Conservation (phyloP, 2,797 vertebrate genomes). For the Choloepus didactylus region DNA sequence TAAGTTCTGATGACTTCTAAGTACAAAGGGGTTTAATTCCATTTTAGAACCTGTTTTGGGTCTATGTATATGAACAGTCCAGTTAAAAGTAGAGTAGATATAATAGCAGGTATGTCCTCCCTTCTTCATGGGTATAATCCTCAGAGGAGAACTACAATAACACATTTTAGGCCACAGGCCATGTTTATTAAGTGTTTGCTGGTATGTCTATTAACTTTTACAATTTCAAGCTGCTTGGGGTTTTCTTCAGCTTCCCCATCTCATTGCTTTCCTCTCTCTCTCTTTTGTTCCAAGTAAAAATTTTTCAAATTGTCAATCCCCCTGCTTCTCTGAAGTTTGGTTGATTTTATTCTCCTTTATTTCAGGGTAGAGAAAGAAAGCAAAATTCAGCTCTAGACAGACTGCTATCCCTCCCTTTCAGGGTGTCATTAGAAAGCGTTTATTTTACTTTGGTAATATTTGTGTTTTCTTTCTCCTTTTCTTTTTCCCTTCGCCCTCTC, state of each 20-base stretch:
- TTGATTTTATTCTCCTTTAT: not conserved
- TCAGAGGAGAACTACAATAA: conserved; percentile 15
- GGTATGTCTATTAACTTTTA: conserved; percentile 42
- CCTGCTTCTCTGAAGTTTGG: not conserved
- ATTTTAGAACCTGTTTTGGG: conserved; percentile 1
- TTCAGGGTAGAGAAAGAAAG: conserved; percentile 39
- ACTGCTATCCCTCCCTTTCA: not conserved
- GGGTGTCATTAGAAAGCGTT: not conserved
- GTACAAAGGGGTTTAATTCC: not conserved
- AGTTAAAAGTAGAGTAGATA: not conserved
- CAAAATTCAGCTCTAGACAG: not conserved
- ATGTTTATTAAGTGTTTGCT: conserved; percentile 23
- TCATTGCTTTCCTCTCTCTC: not conserved
- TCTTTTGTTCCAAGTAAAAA: not conserved
- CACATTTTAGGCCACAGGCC: not conserved
- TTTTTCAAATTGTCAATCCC: conserved; percentile 21
- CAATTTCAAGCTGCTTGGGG: conserved; percentile 37
- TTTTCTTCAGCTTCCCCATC: conserved; percentile 9
- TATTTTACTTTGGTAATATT: not conserved
- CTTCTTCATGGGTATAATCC: not conserved
- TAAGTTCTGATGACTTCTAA: conserved; percentile 4
- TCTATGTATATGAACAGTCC: not conserved
- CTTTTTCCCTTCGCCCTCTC: not conserved
- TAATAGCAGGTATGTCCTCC: not conserved
- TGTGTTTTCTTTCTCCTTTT: conserved; percentile 34